Percentiles rank a stretch among this genome's conserved stretches.
phyloP scores from a whole-genome alignment of 2,113 vertebrate species.

The Orcinus orca region DNA sequence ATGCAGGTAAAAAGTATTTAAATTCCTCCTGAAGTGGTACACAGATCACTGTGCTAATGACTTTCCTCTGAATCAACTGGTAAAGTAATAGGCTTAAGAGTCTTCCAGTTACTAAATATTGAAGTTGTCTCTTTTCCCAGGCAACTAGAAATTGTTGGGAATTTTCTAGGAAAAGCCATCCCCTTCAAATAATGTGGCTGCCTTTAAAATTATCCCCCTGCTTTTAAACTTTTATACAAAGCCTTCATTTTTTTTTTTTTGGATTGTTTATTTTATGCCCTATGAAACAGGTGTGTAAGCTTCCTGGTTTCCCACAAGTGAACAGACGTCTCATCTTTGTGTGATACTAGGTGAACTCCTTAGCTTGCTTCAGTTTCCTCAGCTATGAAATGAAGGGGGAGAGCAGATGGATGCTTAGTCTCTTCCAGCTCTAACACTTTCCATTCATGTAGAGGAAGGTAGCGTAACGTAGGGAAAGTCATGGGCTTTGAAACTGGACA shows the following conservation, averaged over 20 bases:
- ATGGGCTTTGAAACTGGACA: background rate
- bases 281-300: background rate
- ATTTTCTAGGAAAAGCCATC: background rate
- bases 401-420: background rate
- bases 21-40: background rate
- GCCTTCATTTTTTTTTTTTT: background rate
- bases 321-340: background rate
- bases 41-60: background rate
- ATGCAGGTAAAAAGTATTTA: background rate
- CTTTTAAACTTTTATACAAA: slow-evolving; percentile 1
- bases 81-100: background rate
- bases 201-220: background rate
- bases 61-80: background rate
- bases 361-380: background rate
- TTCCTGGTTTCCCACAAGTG: background rate
- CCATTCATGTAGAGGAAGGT: background rate
- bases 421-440: background rate
- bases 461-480: background rate
- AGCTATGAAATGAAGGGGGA: background rate
- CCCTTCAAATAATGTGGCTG: background rate
- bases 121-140: background rate
- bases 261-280: background rate
- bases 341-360: background rate
- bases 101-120: background rate
- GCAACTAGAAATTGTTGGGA: background rate